Evolutionary conservation across 2,113 vertebrate species (phyloP).

Genomic region (Chlorodrepanis virens): DNA sequence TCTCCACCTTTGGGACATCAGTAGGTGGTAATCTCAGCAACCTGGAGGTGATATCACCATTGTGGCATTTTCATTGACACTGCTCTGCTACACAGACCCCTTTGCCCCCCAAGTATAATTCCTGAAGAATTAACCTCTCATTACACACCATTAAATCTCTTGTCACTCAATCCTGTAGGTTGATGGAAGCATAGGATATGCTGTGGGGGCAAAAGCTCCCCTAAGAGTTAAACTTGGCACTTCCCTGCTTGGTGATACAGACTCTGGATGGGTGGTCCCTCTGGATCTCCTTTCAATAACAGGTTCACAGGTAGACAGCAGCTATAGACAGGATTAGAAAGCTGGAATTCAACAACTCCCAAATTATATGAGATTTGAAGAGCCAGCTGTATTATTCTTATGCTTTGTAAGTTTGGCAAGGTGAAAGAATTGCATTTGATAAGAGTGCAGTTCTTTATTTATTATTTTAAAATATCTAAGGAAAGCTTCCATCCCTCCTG

Average conservation of each 20-base stretch:
- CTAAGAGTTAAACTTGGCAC: constrained; percentile 15
- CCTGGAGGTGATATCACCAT: constrained; percentile 64
- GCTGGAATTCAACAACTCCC: not conserved
- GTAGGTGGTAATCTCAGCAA: constrained; percentile 66
- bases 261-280: constrained; percentile 30
- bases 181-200: constrained; percentile 30
- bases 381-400: not conserved
- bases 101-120: constrained; percentile 39
- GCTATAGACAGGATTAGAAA: not conserved
- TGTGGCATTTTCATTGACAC: constrained; percentile 62
- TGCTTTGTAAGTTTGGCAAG: not conserved
- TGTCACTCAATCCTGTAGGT: constrained; percentile 54
- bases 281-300: not conserved
- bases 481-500: not conserved
- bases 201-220: not conserved
- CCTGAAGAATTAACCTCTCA: constrained; percentile 62
- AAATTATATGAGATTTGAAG: not conserved
- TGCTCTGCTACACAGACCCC: constrained; percentile 1
- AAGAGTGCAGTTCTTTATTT: not conserved
- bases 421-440: not conserved
- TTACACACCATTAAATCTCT: constrained; percentile 61
- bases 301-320: not conserved
- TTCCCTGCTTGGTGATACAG: not conserved
- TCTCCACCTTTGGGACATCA: constrained; percentile 47
- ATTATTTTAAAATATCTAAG: not conserved